phyloP scores from a whole-genome alignment of 2,888 invertebrate species.

The Tortricodes alternella region DNA sequence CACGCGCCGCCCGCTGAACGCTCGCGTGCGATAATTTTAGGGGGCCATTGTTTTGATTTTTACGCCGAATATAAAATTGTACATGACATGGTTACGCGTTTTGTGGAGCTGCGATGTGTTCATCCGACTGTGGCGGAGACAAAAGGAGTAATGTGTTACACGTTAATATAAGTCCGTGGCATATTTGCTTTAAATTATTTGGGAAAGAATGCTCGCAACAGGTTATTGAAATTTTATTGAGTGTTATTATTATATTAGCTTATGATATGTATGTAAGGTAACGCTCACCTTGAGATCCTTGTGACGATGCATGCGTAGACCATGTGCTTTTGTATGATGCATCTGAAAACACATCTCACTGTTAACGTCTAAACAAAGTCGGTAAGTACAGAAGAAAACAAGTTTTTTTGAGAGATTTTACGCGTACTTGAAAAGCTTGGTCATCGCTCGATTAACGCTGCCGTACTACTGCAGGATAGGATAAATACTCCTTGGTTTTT shows the following conservation, averaged over 20 bases:
- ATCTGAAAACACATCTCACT: constrained; percentile 85
- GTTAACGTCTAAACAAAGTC: neutral
- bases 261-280: neutral
- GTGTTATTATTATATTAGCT: too few species aligned
- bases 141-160: neutral
- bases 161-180: too few species aligned
- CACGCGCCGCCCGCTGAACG: constrained; percentile 52
- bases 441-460: too few species aligned
- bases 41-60: constrained; percentile 72
- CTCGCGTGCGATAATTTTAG: constrained; percentile 63
- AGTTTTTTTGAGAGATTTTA: too few species aligned
- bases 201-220: too few species aligned
- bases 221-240: too few species aligned
- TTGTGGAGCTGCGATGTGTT: constrained; percentile 10
- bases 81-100: constrained; percentile 28
- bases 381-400: neutral
- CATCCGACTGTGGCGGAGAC: neutral
- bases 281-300: constrained; percentile 88
- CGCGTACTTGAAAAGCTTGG: too few species aligned
- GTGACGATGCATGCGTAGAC: constrained; percentile 89
- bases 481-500: too few species aligned
- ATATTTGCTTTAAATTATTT: too few species aligned
- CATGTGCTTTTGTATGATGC: constrained; percentile 94
- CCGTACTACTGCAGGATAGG: too few species aligned
- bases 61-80: constrained; percentile 38